A percentile compares a stretch with the other conserved stretches of the same genome.
Evolutionary conservation across 2,888 invertebrate genomes (phyloP).

Genomic region (Sesia apiformis): DNA sequence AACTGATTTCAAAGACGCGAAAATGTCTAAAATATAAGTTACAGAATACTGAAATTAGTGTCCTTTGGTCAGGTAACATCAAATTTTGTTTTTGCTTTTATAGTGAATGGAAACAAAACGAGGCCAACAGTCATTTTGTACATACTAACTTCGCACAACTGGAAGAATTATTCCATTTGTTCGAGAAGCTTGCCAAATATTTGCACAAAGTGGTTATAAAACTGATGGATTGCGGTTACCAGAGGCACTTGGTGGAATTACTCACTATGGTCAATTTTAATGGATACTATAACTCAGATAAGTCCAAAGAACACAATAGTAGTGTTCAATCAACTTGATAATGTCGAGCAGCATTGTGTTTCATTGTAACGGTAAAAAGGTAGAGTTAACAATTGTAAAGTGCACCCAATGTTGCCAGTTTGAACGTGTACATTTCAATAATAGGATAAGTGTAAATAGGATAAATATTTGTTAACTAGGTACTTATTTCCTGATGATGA

Average conservation of each 20-base stretch:
- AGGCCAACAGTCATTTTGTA: conserved; percentile 55
- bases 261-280: conserved; percentile 80
- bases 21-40: too few species aligned
- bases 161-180: conserved; percentile 75
- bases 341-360: background rate
- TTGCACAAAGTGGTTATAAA: conserved; percentile 77
- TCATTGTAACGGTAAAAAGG: too few species aligned
- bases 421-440: too few species aligned
- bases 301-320: conserved; percentile 37
- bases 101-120: conserved; percentile 73
- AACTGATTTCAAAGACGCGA: too few species aligned
- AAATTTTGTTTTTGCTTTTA: conserved; percentile 19
- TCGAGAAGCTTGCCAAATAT: conserved; percentile 75
- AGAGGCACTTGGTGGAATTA: conserved; percentile 78
- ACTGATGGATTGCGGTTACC: conserved; percentile 78
- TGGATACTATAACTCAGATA: conserved; percentile 65
- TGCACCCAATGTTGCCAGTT: too few species aligned
- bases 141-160: conserved; percentile 75
- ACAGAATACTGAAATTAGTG: too few species aligned
- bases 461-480: too few species aligned
- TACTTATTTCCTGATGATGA: too few species aligned
- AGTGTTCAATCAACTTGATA: conserved; percentile 20
- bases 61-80: too few species aligned
- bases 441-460: too few species aligned
- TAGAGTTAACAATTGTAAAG: too few species aligned